These are phyloP conservation scores for Synanthedon tipuliformis DNA, from an alignment of 2,888 invertebrate genomes.

Conservation along the genomic window DNA sequence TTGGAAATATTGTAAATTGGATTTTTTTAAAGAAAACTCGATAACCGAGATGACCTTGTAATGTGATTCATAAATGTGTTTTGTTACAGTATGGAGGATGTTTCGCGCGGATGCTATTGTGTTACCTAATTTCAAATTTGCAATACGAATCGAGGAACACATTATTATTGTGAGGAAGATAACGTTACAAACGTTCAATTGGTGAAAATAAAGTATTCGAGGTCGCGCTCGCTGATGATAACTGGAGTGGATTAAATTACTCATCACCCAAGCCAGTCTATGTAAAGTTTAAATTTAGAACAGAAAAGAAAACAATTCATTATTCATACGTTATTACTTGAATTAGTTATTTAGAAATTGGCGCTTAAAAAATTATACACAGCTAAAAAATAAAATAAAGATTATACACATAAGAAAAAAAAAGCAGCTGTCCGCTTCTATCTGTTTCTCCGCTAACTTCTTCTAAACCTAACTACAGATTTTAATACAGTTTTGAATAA, in stretches of 20 bases:
- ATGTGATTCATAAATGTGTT: slow-evolving; percentile 2
- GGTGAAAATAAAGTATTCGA: background rate
- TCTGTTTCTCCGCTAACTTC: no score
- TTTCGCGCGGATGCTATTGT: slow-evolving; percentile 36
- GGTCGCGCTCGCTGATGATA: background rate
- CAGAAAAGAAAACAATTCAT: no score
- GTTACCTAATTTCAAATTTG: slow-evolving; percentile 29
- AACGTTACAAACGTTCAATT: background rate
- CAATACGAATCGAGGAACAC: slow-evolving; percentile 16
- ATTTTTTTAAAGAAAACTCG: background rate
- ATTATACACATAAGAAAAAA: no score
- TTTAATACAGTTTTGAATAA: no score
- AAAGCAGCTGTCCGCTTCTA: no score
- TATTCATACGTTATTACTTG: no score
- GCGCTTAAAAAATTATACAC: no score
- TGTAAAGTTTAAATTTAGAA: no score
- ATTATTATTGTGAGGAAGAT: slow-evolving; percentile 1
- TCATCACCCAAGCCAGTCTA: background rate
- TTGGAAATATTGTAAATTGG: background rate
- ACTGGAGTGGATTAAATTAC: background rate
- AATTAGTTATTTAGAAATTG: no score
- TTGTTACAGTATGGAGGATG: slow-evolving; percentile 7
- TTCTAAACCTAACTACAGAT: no score
- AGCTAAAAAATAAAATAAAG: no score
- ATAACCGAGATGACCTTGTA: slow-evolving; percentile 20